These are phyloP conservation scores for Oligia strigilis DNA, from an alignment of 2,888 invertebrate genomes.

Conservation along the genomic window DNA sequence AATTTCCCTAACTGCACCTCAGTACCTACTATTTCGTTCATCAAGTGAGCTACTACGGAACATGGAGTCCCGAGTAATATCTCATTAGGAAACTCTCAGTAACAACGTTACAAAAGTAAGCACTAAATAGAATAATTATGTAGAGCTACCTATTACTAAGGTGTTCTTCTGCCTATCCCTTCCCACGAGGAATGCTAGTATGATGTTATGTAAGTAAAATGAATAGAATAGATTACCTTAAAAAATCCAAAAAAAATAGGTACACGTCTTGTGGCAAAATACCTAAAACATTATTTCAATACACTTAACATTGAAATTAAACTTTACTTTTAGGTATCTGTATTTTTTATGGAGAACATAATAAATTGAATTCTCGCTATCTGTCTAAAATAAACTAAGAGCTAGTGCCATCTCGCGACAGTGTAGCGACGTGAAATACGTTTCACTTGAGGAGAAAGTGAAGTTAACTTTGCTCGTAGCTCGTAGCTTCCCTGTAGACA, in stretches of 20 bases:
- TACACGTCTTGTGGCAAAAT: too few relatives aligned
- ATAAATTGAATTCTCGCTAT: not conserved
- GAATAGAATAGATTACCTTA: too few relatives aligned
- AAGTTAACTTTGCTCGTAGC: too few relatives aligned
- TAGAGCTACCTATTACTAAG: too few relatives aligned
- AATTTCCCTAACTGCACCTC: too few relatives aligned
- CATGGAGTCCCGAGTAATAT: not conserved
- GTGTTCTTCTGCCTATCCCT: too few relatives aligned
- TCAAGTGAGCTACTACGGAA: not conserved
- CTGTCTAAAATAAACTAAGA: not conserved
- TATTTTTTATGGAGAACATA: not conserved
- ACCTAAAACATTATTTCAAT: not conserved
- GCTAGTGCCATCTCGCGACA: conserved; percentile 15
- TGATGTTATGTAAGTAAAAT: too few relatives aligned
- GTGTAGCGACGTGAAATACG: not conserved
- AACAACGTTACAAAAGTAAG: not conserved
- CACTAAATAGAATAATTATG: not conserved
- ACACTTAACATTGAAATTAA: not conserved
- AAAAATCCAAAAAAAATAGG: too few relatives aligned
- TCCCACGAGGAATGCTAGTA: too few relatives aligned
- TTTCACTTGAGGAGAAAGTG: conserved; percentile 1
- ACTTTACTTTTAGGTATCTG: not conserved
- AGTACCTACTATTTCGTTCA: not conserved
- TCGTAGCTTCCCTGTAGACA: not conserved
- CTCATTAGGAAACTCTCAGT: not conserved